phyloP scores from a whole-genome alignment of 1,140 invertebrate species.

The Theocolax elegans region DNA sequence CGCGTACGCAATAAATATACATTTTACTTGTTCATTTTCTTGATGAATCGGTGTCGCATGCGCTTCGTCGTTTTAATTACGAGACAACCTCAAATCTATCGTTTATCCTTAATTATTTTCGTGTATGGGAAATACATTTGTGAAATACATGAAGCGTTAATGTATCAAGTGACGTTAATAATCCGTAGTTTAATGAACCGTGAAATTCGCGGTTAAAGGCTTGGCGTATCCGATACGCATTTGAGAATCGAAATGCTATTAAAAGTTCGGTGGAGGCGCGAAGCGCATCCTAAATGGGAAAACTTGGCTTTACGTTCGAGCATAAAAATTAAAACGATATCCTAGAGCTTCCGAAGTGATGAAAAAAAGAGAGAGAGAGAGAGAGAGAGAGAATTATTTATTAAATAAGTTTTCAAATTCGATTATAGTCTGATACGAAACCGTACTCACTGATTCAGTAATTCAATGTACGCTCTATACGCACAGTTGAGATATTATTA shows the following conservation, averaged over 20 bases:
- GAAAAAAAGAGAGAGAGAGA: too few relatives aligned
- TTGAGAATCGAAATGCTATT: conserved; percentile 9
- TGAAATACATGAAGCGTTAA: conserved; percentile 1
- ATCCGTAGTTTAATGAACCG: conserved; percentile 13
- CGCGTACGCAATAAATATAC: too few relatives aligned
- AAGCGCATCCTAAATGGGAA: conserved; percentile 4
- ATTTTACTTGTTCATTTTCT: too few relatives aligned
- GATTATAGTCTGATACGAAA: too few relatives aligned
- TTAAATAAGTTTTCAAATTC: conserved; percentile 14
- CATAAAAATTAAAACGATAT: too few relatives aligned
- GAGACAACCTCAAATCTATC: neutral
- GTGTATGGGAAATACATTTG: neutral
- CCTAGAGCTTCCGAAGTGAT: too few relatives aligned
- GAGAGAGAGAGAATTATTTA: too few relatives aligned
- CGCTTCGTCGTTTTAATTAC: too few relatives aligned
- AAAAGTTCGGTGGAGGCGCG: neutral
- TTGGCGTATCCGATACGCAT: neutral
- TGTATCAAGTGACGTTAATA: neutral
- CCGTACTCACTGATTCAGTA: too few relatives aligned
- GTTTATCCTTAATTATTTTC: neutral
- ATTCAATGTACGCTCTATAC: too few relatives aligned
- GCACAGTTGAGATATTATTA: too few relatives aligned
- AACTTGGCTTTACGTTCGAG: neutral
- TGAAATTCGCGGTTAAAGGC: conserved; percentile 12
- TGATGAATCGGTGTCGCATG: too few relatives aligned